Base-by-base conservation (phyloP, 1,140 invertebrate genomes). In the Capitella teleta region DNA sequence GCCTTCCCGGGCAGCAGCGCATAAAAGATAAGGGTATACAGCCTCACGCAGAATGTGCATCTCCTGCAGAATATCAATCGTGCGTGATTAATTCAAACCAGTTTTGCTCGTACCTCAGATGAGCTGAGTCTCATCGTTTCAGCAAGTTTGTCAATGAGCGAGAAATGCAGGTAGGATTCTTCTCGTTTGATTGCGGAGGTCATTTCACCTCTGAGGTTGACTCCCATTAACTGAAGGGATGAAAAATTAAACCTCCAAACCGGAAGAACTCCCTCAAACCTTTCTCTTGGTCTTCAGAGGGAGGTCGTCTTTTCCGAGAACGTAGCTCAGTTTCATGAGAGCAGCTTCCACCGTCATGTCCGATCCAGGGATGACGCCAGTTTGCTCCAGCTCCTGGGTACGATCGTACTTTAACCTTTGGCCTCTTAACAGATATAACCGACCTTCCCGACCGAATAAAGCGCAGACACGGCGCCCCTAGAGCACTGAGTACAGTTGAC, bases 261-360 rank as follows among this genome's bases (percentile, higher is more conserved):
- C 16, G 8, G 38, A 8, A 12, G 25, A 6, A n/a, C 32, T 40
- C 23, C 4, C 38, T 19, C 42, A 47, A 49, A 70, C 70, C 59
- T 56, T 57, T 41, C 57, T 59, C 48, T 92, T 94, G 23, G 79
- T 79, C 28, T 83, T 72, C 5, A 80, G 68, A 46, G 79, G 76
- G 77, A 86, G 86, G 28, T 88, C 81, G 3, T 76, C 73, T 64
- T 92, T 91, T 0, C 86, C 84, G 3, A 98, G 72, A 0, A 97
- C 86, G 59, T 95, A 97, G 1, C 81, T 79, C 3, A 98, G 73
- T 74, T 98, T 98, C 1, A 87, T 82, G 0, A 96, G 70, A 1
- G 92, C 90, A 0, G 93, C 89, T 70, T 97, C 92, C 0, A 85
- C 82, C 0, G 93, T 98, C 87, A 97, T 95, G 66, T 98, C 93